phyloP scores from a whole-genome alignment of 2,797 vertebrate genomes.

The Siniperca obscura region DNA sequence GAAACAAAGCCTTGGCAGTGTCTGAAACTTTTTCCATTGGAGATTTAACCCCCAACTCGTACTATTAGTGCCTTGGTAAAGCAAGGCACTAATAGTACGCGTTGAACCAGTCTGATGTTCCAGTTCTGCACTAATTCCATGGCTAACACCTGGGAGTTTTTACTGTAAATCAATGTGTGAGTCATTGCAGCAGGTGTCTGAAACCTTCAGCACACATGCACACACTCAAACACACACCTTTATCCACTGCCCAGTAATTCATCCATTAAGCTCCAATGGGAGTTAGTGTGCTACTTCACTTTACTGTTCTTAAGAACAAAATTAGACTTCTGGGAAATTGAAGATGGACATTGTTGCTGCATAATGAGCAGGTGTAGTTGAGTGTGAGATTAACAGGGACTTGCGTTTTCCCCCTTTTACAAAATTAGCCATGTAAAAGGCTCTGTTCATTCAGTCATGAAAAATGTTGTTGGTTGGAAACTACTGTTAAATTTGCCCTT shows the following conservation, averaged over 20 bases:
- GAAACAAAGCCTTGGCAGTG: background rate
- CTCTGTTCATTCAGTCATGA: background rate
- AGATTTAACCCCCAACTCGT: background rate
- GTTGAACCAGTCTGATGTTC: background rate
- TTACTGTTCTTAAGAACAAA: background rate
- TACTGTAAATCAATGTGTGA: slow-evolving; percentile 48
- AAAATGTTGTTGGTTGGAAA: background rate
- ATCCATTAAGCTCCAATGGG: background rate
- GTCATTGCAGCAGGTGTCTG: slow-evolving; percentile 27
- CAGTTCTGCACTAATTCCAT: slow-evolving; percentile 3
- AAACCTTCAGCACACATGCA: slow-evolving; percentile 9
- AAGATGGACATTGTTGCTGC: background rate
- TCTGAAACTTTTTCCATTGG: background rate
- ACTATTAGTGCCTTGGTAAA: background rate
- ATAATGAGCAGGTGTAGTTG: background rate
- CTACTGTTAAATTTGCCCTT: background rate
- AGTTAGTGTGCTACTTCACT: background rate
- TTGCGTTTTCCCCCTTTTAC: background rate
- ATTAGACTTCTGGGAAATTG: background rate
- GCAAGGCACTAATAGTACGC: background rate
- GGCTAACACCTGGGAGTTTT: background rate
- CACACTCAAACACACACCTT: background rate
- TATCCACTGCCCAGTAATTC: background rate
- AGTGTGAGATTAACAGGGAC: background rate
- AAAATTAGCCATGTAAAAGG: background rate